A percentile compares a stretch with the other conserved stretches of the same genome.
Evolutionary conservation across 1,140 invertebrate genomes (phyloP).

Genomic region (Drosophila lowei): DNA sequence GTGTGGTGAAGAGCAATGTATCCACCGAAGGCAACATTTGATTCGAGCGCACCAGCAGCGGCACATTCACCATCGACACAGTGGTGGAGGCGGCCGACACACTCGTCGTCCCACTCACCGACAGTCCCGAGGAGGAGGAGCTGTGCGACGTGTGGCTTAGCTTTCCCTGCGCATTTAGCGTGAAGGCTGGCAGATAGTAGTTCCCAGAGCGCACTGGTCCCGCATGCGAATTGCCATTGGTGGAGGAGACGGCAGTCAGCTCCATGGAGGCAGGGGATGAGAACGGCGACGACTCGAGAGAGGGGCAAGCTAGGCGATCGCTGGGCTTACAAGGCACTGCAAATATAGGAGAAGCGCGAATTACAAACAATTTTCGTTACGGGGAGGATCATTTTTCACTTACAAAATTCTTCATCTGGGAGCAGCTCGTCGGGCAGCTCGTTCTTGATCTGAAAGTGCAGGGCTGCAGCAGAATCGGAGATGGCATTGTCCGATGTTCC

Average conservation of each 20-base stretch:
- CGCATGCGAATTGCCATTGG: slow-evolving; percentile 33
- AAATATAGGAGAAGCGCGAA: slow-evolving; percentile 5
- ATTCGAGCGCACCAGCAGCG: slow-evolving; percentile 67
- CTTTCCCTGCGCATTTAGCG: slow-evolving; percentile 68
- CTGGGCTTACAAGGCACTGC: slow-evolving; percentile 62
- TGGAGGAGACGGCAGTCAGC: slow-evolving; percentile 60
- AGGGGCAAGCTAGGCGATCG: slow-evolving; percentile 71
- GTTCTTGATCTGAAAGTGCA: slow-evolving; percentile 79
- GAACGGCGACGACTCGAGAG: slow-evolving; percentile 76
- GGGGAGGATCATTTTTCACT: slow-evolving; percentile 12
- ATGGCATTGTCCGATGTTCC: slow-evolving; percentile 77
- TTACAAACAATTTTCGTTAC: slow-evolving; percentile 3
- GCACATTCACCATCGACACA: slow-evolving; percentile 67
- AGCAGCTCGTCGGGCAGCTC: slow-evolving; percentile 69
- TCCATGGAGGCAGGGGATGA: slow-evolving; percentile 80
- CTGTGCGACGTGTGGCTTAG: slow-evolving; percentile 44
- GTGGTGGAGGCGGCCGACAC: slow-evolving; percentile 33
- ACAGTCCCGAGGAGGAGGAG: slow-evolving; percentile 6
- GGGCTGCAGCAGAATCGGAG: slow-evolving; percentile 73
- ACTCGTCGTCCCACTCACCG: slow-evolving; percentile 10
- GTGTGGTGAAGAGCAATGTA: slow-evolving; percentile 71
- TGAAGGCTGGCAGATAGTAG: slow-evolving; percentile 70
- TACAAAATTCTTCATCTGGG: slow-evolving; percentile 75
- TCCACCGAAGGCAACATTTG: slow-evolving; percentile 78
- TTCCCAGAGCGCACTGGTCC: slow-evolving; percentile 55